Percentiles rank a stretch among this genome's conserved stretches.
Evolutionary conservation across 1,140 invertebrate species (phyloP).

Genomic region (Drosophila serrata): DNA sequence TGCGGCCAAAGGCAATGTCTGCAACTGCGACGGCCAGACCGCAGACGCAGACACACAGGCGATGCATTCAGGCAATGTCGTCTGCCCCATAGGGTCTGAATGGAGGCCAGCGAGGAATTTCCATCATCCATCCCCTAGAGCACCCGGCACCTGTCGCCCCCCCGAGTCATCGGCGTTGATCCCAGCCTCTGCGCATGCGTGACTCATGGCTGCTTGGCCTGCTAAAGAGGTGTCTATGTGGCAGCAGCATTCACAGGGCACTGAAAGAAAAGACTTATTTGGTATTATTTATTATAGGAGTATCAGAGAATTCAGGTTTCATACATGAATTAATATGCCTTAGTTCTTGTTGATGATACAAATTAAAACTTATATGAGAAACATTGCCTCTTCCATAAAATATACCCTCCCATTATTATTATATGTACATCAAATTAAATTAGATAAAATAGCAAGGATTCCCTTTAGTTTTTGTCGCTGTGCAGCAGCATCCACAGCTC

Average conservation of each 20-base stretch:
- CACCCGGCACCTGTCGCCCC: slow-evolving; percentile 28
- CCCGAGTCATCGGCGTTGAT: not conserved
- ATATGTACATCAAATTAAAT: too few relatives aligned
- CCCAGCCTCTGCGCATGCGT: slow-evolving; percentile 67
- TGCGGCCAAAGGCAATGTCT: slow-evolving; percentile 52
- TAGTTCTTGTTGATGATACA: too few relatives aligned
- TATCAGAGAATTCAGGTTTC: too few relatives aligned
- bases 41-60: slow-evolving; percentile 51
- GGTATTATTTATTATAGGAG: not conserved
- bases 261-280: not conserved
- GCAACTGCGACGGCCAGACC: slow-evolving; percentile 22
- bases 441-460: not conserved
- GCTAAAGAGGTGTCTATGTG: slow-evolving; percentile 3
- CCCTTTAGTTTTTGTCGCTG: slow-evolving; percentile 14
- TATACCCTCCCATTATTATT: too few relatives aligned
- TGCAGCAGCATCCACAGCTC: slow-evolving; percentile 26
- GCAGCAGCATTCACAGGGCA: slow-evolving; percentile 1
- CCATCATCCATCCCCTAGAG: not conserved
- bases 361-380: too few relatives aligned
- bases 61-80: slow-evolving; percentile 44
- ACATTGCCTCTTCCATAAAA: too few relatives aligned
- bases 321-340: not conserved
- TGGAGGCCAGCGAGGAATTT: slow-evolving; percentile 47
- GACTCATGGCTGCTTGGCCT: slow-evolving; percentile 60
- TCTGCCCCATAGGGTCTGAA: slow-evolving; percentile 23